A percentile compares a stretch with the other conserved stretches of the same genome.
phyloP scores from a whole-genome alignment of 2,888 invertebrate genomes.

The Cheilosia soror region DNA sequence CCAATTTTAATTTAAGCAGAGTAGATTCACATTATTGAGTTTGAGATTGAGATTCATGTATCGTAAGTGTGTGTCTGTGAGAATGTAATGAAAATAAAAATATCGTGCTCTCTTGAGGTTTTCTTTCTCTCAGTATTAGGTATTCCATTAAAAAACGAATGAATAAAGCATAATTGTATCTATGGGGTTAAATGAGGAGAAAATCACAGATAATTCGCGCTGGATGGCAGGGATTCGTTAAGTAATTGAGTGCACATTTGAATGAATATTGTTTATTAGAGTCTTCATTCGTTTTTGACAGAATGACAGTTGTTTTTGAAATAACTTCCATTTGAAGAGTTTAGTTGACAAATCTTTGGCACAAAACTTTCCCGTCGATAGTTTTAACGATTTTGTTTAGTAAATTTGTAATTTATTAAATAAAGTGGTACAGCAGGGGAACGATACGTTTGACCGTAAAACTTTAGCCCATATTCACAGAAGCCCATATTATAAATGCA shows the following conservation, averaged over 20 bases:
- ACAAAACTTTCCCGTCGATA: background rate
- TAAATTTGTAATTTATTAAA: no score
- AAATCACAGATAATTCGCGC: conserved; percentile 40
- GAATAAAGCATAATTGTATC: conserved; percentile 26
- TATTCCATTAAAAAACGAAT: conserved; percentile 2
- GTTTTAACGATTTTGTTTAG: no score
- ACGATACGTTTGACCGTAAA: no score
- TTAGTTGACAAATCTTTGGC: background rate
- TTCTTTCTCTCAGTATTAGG: conserved; percentile 21
- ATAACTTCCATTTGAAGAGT: background rate
- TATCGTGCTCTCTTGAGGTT: conserved; percentile 14
- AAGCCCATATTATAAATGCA: no score
- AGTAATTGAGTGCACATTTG: conserved; percentile 35
- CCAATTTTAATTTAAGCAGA: conserved; percentile 30
- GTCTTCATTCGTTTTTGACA: background rate
- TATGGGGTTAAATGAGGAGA: conserved; percentile 46
- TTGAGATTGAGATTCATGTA: background rate
- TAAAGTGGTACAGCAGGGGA: no score
- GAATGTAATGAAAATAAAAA: conserved; percentile 52
- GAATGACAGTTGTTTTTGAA: background rate
- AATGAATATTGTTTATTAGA: conserved; percentile 16
- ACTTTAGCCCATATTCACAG: no score
- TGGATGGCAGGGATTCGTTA: conserved; percentile 39
- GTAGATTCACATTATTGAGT: background rate
- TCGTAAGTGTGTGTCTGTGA: conserved; percentile 29